phyloP scores from a whole-genome alignment of 2,797 vertebrate genomes.

The Spondyliosoma cantharus region DNA sequence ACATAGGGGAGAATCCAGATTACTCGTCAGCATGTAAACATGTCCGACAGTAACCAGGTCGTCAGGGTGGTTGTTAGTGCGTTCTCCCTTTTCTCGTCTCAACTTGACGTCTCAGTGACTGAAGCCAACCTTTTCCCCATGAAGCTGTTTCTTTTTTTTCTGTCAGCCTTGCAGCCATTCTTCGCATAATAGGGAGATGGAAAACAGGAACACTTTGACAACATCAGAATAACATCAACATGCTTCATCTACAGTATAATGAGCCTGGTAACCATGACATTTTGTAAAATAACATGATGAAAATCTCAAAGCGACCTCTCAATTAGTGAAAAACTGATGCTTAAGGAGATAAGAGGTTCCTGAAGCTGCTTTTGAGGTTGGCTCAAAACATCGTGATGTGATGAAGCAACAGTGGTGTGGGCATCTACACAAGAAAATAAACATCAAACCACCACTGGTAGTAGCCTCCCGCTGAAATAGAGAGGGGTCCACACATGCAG shows the following conservation, averaged over 20 bases:
- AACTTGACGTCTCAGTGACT: background rate
- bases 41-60: background rate
- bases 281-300: conserved; percentile 28
- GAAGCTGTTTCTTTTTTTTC: background rate
- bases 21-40: background rate
- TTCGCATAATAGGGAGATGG: background rate
- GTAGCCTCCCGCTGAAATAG: conserved; percentile 8
- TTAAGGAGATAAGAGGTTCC: conserved; percentile 25
- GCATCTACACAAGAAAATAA: conserved; percentile 10
- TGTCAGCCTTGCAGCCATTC: conserved; percentile 16
- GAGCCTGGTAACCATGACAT: conserved; percentile 39
- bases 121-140: conserved; percentile 11
- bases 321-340: conserved; percentile 27
- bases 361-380: conserved; percentile 29
- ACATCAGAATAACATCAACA: conserved; percentile 28
- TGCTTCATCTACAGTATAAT: conserved; percentile 31
- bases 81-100: background rate
- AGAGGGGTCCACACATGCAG: conserved; percentile 5
- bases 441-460: conserved; percentile 15
- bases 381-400: background rate
- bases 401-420: conserved; percentile 18
- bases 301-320: conserved; percentile 24
- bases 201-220: conserved; percentile 11
- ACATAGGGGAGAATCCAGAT: background rate
- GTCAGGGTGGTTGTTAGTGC: background rate